Base-by-base conservation (phyloP, 2,888 invertebrate species). In the Nomada fabriciana region DNA sequence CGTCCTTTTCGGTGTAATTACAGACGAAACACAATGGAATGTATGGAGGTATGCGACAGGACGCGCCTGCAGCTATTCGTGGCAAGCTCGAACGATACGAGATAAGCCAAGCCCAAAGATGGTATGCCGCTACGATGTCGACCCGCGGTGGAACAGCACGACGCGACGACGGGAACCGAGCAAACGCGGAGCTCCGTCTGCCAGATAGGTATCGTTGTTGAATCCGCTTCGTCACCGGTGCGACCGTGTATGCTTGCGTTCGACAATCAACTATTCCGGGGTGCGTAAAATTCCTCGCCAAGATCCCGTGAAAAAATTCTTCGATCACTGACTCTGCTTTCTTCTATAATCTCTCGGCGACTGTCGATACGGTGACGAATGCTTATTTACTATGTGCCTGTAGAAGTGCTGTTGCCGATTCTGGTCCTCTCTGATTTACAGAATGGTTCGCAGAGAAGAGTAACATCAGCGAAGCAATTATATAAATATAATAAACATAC, bases 21-120 rank as follows among this genome's bases (percentile, higher is more conserved):
- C 88, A 86, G 82, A 82, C 87, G 89, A 91, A 92, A 91, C 87
- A 92, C 90, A 91, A 91, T 92, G 91, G 92, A 91, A 93, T 92
- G 90, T 88, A 87, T 87, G 84, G 87, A 87, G 91, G 89, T 89
- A 91, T 91, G 91, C 89, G 85, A 77, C 86, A 75, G 85, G 87
- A 90, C 89, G 87, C 88, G 89, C 89, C 86, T 86, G 85, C 80
- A 82, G 82, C 84, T 81, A 86, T 84, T 76, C 84, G 85, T 82
- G 87, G 85, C 88, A 86, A 86, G 82, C 83, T 84, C 81, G 69
- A 71, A 87, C 87, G 89, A 90, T 89, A 89, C 80, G 82, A 91
- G 92, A 92, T 92, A 90, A 90, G 88, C 89, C 90, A 83, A 90
- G 90, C 88, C 90, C 90, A 89, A 92, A 90, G 90, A 91, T 91